Evolutionary conservation across 2,113 vertebrate species (phyloP).

Genomic region (Apaloderma vittatum): DNA sequence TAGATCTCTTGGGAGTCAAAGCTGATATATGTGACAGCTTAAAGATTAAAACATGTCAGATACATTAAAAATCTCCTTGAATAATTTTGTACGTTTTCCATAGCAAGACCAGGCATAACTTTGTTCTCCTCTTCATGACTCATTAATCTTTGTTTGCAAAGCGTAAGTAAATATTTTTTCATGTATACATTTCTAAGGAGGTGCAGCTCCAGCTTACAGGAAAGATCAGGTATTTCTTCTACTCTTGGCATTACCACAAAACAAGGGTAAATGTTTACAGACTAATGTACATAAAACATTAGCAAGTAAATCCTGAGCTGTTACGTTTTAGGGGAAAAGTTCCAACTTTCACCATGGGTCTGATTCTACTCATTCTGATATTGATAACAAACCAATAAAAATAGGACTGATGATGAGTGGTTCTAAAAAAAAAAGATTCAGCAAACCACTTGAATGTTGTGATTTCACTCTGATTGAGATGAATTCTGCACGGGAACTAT

Average conservation of each 20-base stretch:
- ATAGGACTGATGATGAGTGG: not conserved
- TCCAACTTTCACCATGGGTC: not conserved
- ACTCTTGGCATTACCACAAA: not conserved
- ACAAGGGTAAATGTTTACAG: not conserved
- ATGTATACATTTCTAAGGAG: accelerated
- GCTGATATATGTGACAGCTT: not conserved
- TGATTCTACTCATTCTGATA: not conserved
- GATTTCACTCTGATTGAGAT: not conserved
- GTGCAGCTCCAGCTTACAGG: not conserved
- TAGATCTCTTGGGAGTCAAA: not conserved
- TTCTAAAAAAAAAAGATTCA: not conserved
- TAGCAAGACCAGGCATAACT: not conserved
- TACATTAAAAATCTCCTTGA: not conserved
- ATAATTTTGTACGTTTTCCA: not conserved
- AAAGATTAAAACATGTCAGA: not conserved
- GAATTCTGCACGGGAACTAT: not conserved
- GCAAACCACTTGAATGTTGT: not conserved
- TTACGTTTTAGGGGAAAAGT: not conserved
- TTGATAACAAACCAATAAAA: not conserved
- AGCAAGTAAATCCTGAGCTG: not conserved
- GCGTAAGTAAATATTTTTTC: not conserved
- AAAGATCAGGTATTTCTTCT: not conserved
- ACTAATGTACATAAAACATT: not conserved
- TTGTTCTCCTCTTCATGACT: not conserved
- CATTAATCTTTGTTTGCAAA: not conserved